Evolutionary conservation across 2,113 vertebrate species (phyloP).

Genomic region (Bubo blakistoni): DNA sequence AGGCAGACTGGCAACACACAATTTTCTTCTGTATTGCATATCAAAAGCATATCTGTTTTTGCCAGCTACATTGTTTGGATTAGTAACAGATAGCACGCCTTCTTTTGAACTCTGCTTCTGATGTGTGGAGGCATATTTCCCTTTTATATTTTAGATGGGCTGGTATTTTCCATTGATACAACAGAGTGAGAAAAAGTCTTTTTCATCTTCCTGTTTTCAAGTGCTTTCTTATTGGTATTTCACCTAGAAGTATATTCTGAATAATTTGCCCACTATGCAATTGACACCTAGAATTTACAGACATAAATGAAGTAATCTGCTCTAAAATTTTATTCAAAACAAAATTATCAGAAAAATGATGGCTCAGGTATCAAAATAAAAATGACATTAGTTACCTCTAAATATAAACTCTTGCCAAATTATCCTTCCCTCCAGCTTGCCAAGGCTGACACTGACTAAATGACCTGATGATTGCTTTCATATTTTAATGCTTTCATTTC

Average conservation of each 20-base stretch:
- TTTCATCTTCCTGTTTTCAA: background rate
- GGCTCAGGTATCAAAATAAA: background rate
- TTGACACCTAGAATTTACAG: background rate
- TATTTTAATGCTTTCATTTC: conserved; percentile 35
- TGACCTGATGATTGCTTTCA: background rate
- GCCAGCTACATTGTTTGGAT: background rate
- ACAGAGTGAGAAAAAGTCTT: background rate
- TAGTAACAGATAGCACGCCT: background rate
- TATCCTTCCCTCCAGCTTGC: conserved; percentile 14
- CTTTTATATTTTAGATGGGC: background rate
- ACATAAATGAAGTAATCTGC: background rate
- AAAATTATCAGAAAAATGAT: background rate
- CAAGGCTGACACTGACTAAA: conserved; percentile 39
- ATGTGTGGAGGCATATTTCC: background rate
- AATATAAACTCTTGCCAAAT: background rate
- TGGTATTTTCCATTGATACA: background rate
- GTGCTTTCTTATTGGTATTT: background rate
- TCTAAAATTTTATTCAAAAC: background rate
- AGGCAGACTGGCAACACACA: background rate
- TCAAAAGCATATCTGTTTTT: background rate
- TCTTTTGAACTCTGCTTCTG: background rate
- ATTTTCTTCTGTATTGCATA: background rate
- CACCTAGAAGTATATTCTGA: background rate
- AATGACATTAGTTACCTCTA: background rate
- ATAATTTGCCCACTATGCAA: background rate